Percentiles rank a stretch among this genome's conserved stretches.
These are phyloP conservation scores for Peromyscus eremicus DNA, from an alignment of 2,797 vertebrate species.

Conservation along the genomic window DNA sequence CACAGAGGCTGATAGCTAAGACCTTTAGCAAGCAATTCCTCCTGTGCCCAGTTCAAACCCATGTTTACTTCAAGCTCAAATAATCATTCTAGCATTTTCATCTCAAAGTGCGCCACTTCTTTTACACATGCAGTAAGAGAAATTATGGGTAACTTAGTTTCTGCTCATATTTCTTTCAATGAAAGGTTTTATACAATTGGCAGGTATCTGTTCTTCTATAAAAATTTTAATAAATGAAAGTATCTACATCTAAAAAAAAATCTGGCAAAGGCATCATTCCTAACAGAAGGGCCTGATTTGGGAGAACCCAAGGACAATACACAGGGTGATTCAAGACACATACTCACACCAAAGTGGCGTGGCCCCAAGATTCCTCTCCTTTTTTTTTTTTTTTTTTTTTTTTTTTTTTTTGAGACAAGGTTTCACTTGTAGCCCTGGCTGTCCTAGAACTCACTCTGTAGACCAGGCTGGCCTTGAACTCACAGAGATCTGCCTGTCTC, in stretches of 20 bases:
- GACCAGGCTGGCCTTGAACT: background rate
- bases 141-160: constrained; percentile 14
- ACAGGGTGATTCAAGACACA: background rate
- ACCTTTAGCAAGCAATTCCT: background rate
- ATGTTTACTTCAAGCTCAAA: background rate
- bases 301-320: background rate
- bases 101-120: background rate
- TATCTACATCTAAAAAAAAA: background rate
- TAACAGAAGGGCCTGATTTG: background rate
- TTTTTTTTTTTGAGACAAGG: no score
- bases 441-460: no score
- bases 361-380: background rate
- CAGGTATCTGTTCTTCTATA: background rate
- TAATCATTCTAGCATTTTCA: constrained; percentile 13
- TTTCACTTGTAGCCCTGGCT: background rate
- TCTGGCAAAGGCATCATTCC: background rate
- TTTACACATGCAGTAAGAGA: background rate
- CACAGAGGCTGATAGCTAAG: background rate
- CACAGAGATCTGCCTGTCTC: background rate
- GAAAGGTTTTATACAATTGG: background rate
- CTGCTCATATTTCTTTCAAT: background rate
- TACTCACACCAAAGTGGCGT: background rate
- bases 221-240: constrained; percentile 16
- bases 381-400: background rate
- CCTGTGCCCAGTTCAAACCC: background rate